Conservation (phyloP, 2,797 vertebrate genomes). For the Tympanoctomys barrerae region DNA sequence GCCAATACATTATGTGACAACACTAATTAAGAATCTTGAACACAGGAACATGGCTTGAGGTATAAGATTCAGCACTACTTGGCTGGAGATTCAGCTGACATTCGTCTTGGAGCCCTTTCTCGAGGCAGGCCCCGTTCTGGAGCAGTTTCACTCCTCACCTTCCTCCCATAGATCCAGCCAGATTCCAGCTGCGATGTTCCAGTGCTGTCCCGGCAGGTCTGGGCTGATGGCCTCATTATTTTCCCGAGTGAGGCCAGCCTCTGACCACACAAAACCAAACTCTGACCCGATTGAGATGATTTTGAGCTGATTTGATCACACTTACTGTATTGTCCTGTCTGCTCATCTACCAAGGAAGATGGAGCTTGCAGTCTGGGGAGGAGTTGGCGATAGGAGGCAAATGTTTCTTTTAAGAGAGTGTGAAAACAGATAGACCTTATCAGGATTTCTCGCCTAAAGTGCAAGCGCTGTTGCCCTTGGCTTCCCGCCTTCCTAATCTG, state of each 20-base stretch:
- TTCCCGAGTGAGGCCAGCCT: constrained; percentile 15
- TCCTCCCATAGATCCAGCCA: background rate
- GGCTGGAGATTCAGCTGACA: background rate
- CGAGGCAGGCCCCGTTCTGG: constrained; percentile 15
- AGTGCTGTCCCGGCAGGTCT: constrained; percentile 11
- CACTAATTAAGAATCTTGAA: background rate
- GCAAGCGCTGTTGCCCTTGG: constrained; percentile 60
- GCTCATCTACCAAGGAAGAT: background rate
- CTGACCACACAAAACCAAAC: constrained; percentile 31
- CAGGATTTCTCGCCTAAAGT: constrained; percentile 1
- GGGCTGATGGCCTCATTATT: constrained; percentile 17
- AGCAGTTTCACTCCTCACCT: background rate
- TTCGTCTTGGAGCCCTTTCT: background rate
- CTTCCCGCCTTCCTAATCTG: constrained; percentile 1
- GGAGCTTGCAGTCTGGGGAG: background rate
- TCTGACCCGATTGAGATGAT: constrained; percentile 25
- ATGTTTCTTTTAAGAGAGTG: constrained; percentile 14
- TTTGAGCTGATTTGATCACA: constrained; percentile 13
- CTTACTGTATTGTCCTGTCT: background rate
- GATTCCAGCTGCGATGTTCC: constrained; percentile 36
- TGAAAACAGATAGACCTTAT: background rate
- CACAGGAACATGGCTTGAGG: background rate
- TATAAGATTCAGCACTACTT: background rate
- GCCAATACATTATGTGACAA: constrained; percentile 4
- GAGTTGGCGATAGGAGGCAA: background rate